These are phyloP conservation scores for Trichopoda pennipes DNA, from an alignment of 2,888 invertebrate species.

Conservation along the genomic window DNA sequence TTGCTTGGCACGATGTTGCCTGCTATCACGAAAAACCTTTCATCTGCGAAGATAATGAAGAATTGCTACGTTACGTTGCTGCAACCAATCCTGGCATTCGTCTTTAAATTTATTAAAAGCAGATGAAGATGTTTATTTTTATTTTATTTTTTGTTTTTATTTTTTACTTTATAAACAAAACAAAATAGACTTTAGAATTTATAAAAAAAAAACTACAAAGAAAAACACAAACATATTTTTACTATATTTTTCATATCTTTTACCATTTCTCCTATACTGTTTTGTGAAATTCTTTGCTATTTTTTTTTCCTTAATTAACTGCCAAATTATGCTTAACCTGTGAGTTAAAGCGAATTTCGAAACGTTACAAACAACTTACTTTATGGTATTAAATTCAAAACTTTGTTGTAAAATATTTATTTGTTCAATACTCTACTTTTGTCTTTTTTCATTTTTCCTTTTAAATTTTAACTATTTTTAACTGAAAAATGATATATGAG, in stretches of 20 bases:
- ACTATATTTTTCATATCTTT: conserved; percentile 61
- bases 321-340: conserved; percentile 51
- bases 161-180: conserved; percentile 76
- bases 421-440: conserved; percentile 65
- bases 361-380: neutral
- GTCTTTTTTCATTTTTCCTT: conserved; percentile 58
- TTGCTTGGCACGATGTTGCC: conserved; percentile 96
- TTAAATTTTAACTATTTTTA: conserved; percentile 53
- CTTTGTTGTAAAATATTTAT: conserved; percentile 73
- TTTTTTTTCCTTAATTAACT: conserved; percentile 48
- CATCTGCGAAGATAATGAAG: conserved; percentile 94
- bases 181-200: conserved; percentile 80
- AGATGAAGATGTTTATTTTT: conserved; percentile 61
- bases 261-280: conserved; percentile 24
- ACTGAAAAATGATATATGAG: conserved; percentile 54
- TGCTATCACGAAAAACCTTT: conserved; percentile 96
- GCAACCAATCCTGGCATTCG: conserved; percentile 91
- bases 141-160: conserved; percentile 74
- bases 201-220: conserved; percentile 69
- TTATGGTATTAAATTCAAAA: conserved; percentile 33
- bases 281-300: conserved; percentile 26
- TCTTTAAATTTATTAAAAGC: conserved; percentile 82
- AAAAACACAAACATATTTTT: conserved; percentile 53
- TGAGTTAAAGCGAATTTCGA: conserved; percentile 17
- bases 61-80: conserved; percentile 91